Base-by-base conservation (phyloP, 2,797 vertebrate genomes). In the Falco columbarius region DNA sequence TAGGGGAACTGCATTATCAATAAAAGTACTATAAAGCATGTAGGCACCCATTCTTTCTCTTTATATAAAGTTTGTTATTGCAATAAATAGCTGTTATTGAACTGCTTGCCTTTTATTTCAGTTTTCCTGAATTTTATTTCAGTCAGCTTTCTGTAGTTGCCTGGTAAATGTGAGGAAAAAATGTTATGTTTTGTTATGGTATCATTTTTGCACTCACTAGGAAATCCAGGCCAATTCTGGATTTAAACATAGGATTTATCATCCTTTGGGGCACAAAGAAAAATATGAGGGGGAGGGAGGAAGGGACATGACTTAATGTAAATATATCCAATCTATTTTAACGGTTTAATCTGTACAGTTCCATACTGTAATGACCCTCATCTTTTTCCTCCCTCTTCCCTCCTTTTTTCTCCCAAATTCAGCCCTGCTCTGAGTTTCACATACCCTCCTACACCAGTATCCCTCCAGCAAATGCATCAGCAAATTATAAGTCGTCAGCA, bases 401-500 rank as follows among this genome's bases (percentile, higher is more conserved):
- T 94, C 86, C 82, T 96, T 91, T 89, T 89, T 75, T 76, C 38
- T 92, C 86, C 84, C 46, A 55, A 88, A 97, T 93, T 91, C 98
- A 99, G 99, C 96, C 99, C 99, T 13, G 98, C 98, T 26, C 89
- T 99, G 96, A 99, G 99, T 97, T 99, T 99, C 89, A 98, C 99
- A 83, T 99, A 99, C 97, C 99, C 99, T 95, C 98, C 99, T 4
- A 99, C 99, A 32, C 99, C 99, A 0, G 99, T 99, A 94, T 99
- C 99, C 54, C 98, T 99, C 63, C 98, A 98, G 93, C 99, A 99
- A 73, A 98, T 99, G 98, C 99, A 99, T 97, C 99, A 99, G 88
- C 99, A 99, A 97, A 98, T 99, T 94, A 98, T 99, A 73, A 98
- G 99, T 93, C 99, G 99, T 20, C 99, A 99, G 46, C 99, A 99